Evolutionary conservation across 2,113 vertebrate species (phyloP).

Genomic region (Chunga burmeisteri): DNA sequence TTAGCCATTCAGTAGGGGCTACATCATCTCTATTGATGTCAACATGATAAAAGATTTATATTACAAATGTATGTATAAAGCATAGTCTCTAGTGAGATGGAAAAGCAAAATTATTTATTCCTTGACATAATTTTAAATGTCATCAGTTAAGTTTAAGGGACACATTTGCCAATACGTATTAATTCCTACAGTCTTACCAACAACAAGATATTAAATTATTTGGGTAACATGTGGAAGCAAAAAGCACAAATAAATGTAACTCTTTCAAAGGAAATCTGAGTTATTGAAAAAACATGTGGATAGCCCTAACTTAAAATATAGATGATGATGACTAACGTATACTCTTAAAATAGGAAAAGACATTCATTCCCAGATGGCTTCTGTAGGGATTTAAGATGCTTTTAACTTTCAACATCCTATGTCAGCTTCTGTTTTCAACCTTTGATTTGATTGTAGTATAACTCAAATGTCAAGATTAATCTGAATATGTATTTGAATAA

Average conservation of each 20-base stretch:
- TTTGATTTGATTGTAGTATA: neutral
- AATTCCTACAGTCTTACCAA: neutral
- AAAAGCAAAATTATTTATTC: conserved; percentile 38
- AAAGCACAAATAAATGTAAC: neutral
- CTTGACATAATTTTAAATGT: conserved; percentile 40
- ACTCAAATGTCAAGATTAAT: neutral
- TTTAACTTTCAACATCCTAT: conserved; percentile 46
- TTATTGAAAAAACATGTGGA: neutral
- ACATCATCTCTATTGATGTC: conserved; percentile 29
- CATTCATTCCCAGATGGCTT: neutral
- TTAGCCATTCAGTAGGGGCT: conserved; percentile 9
- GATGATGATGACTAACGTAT: conserved; percentile 6
- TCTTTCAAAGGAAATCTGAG: neutral
- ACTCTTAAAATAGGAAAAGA: conserved; percentile 28
- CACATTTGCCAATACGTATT: neutral
- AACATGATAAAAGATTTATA: conserved; percentile 60
- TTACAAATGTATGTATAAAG: conserved; percentile 51
- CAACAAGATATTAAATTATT: neutral
- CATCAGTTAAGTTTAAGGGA: conserved; percentile 22
- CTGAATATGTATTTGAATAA: neutral
- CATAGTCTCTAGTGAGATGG: neutral
- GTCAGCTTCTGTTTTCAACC: neutral
- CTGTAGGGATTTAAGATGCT: conserved; percentile 12
- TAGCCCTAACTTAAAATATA: conserved; percentile 42
- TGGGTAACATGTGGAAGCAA: neutral